Base-by-base conservation (phyloP, 2,888 invertebrate genomes). In the Epiblema foenella region DNA sequence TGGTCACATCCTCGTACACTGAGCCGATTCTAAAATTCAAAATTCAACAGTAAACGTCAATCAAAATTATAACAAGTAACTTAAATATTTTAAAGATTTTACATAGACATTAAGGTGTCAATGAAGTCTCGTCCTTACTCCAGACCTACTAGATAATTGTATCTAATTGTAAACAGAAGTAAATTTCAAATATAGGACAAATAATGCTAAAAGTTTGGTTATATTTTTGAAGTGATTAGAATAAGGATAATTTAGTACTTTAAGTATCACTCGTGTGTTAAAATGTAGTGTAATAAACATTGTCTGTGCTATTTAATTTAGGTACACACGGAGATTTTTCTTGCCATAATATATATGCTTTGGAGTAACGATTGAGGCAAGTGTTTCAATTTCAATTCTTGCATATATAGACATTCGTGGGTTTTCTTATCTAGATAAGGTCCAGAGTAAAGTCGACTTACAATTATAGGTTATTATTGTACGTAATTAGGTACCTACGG, bases 1-100 rank as follows among this genome's bases (percentile, higher is more conserved):
- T 86, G 15, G 90, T 91, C n/a, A 92, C 89, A 77, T 93, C 93
- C 80, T 93, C 93, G 73, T 90, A 82, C 33, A 91, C 82, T 2
- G 91, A 89, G 49, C 93, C 92, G 69, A 92, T 90, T 77, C 92
- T 92, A 78, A 33, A 87, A 90, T 68, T 72, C 20, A 29, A 29
- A 63, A 29, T n/a, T 18, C 0, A 52, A 24, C 17, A n/a, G 29
- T 68, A 42, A 46, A 54, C 2, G 42, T 10, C n/a, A 46, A 20
- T n/a, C 12, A 20, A n/a, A 17, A 20, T 63, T 39, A 42, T 18
- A n/a, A 33, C 2, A 24, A 56, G 18, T 29, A 5, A 59, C 18
- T 42, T 51, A 54, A 37, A 49, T 60, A 37, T n/a, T 20, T 37
- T 37, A 42, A 70, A 56, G 42, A 71, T 57, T 62, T 67, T 71